Evolutionary conservation across 2,113 vertebrate species (phyloP), one percentile per base, ranked within the genome.

Genomic region (Patagioenas fasciata): DNA sequence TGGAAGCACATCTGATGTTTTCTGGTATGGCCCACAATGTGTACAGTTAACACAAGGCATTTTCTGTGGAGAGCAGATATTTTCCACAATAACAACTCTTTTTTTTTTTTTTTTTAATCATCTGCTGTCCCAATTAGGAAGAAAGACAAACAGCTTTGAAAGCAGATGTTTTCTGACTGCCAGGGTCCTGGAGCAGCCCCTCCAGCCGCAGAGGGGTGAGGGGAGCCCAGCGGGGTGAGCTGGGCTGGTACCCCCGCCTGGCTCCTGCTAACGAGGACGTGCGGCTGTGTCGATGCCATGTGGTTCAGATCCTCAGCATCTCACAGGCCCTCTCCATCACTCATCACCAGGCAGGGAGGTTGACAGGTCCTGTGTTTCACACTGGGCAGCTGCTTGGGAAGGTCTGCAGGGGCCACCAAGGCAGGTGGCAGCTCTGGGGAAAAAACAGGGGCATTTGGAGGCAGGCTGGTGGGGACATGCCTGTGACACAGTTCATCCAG

Each of bases 1-100:
- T 96, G 96, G 93, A 92, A 96, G 78, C 38, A 94, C 78, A 85
- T 84, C 81, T 94, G 81, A 91, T 94, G 34, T 60, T 93, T 95
- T 89, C 78, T 93, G 78, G 87, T 85, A 89, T 54, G 65, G 61
- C 57, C 48, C 53, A 85, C 81, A 92, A 89, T 75, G 69, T 81
- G 84, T 91, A 79, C 77, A 87, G 44, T 0, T 0, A 95, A 91
- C 6, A 19, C 72, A 54, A 92, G 69, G 69, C 91, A 74, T 93
- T 89, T 95, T 89, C 84, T 93, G 78, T 34, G 73, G 81, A 74
- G 34, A 95, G 73, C 56, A 95, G 81, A 87, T 89, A 94, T 64
- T 94, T 96, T 96, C 91, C 95, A 93, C 81, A 91, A 51, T 62
- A 94, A 82, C 78, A 88, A 73, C 71, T 29, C 18, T 47, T 19